These are phyloP conservation scores for Masnerella sp. DNA, from an alignment of 2,888 invertebrate genomes.

Conservation along the genomic window DNA sequence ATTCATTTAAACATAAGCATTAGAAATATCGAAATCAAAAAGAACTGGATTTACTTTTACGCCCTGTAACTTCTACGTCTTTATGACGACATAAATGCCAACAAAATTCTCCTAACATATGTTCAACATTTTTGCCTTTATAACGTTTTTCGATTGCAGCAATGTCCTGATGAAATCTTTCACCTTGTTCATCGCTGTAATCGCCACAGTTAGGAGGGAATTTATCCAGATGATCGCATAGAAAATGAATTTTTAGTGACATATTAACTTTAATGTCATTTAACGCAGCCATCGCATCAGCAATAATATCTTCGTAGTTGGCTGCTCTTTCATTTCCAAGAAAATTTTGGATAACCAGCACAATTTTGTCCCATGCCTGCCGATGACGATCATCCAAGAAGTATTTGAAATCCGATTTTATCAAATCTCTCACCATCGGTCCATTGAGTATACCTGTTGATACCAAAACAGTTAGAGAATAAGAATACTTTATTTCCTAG, in stretches of 20 bases:
- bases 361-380: constrained; percentile 40
- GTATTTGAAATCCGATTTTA: neutral
- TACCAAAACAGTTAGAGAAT: too few relatives aligned
- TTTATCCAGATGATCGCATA: constrained; percentile 65
- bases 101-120: constrained; percentile 65
- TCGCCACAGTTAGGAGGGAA: constrained; percentile 64
- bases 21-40: too few relatives aligned
- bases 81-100: constrained; percentile 22
- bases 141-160: constrained; percentile 63
- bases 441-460: constrained; percentile 50
- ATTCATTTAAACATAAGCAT: too few relatives aligned
- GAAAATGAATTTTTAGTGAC: constrained; percentile 65
- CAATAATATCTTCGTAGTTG: constrained; percentile 64
- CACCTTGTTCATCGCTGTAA: constrained; percentile 66
- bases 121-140: constrained; percentile 61
- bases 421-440: constrained; percentile 38
- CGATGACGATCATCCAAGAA: constrained; percentile 41
- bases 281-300: constrained; percentile 46
- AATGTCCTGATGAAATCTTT: constrained; percentile 68
- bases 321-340: constrained; percentile 64
- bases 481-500: too few relatives aligned
- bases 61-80: too few relatives aligned
- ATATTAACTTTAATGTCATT: constrained; percentile 62
- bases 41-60: too few relatives aligned
- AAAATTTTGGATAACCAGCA: constrained; percentile 53